Evolutionary conservation across 2,888 invertebrate genomes (phyloP), one percentile per base, ranked within the genome.

Genomic region (Orthonychiurus folsomi): DNA sequence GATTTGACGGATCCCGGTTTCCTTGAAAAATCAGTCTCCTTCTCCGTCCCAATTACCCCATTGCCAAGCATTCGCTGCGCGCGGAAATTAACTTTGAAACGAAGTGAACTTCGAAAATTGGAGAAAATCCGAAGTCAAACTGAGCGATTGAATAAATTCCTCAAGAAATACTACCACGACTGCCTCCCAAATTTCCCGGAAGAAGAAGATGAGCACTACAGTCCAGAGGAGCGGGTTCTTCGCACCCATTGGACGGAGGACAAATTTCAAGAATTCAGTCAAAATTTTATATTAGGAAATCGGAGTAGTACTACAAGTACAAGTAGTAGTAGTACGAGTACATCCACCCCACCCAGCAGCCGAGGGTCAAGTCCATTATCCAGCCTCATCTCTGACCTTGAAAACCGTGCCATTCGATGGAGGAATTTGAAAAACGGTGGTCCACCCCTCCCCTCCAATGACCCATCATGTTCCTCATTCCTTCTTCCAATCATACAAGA

Each of bases 1-100:
- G 70, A 72, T 60, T 62, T 66, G 9, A 70, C 70, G n/a, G 70
- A 72, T 50, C 72, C 72, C 12, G 66, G 68, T 53, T 72, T 72
- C 53, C 59, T 72, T 12, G 72, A 72, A 52, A 60, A 66, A 12
- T 56, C 63, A 12, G 53, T 66, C 15, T 18, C 28, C 18, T 20
- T 18, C 20, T 9, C 20, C 9, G 24, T 58, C 18, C 23, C 61
- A 3, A 48, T 59, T 20, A 59, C 56, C 25, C 62, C 64, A 12
- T 65, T 62, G 56, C 64, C 62, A 37, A 67, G 63, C 15, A 64
- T 66, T 9, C 61, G 66, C 9, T 66, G 69, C 60, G 69, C 69
- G 9, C 70, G 69, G 25, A 70, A 69, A 58, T 62, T 72, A 24
- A 72, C 70, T 15, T 55, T 70, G 50, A 72, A 72, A 60, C 63